A percentile compares a stretch with the other conserved stretches of the same genome.
Evolutionary conservation across 1,140 invertebrate genomes (phyloP).

Genomic region (Drosophila baimaii): DNA sequence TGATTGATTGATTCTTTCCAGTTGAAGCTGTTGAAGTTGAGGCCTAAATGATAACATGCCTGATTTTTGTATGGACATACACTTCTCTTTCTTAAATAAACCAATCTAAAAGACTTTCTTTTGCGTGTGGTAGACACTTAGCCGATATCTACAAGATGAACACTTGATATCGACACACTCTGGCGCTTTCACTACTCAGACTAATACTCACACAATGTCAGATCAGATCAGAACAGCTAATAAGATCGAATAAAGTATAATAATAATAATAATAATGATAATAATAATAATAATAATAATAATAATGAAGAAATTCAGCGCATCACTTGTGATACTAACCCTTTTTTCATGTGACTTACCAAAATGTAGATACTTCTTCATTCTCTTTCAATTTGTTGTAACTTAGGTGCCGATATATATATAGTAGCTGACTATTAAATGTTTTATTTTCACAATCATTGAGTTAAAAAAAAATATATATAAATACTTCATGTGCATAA

Average conservation of each 20-base stretch:
- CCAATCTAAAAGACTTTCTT: slow-evolving; percentile 70
- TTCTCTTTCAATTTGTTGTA: slow-evolving; percentile 45
- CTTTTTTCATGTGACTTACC: slow-evolving; percentile 53
- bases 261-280: slow-evolving; percentile 8
- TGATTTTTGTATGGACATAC: slow-evolving; percentile 82
- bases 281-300: slow-evolving; percentile 16
- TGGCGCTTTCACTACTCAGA: slow-evolving; percentile 67
- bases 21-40: slow-evolving; percentile 84
- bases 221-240: slow-evolving; percentile 38
- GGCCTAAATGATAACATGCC: slow-evolving; percentile 84
- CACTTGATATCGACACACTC: slow-evolving; percentile 62
- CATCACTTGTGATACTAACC: slow-evolving; percentile 63
- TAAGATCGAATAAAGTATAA: slow-evolving; percentile 32
- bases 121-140: slow-evolving; percentile 74
- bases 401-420: slow-evolving; percentile 29
- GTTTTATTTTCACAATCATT: slow-evolving; percentile 32
- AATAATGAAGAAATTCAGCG: slow-evolving; percentile 42
- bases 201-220: slow-evolving; percentile 37
- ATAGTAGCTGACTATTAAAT: slow-evolving; percentile 29
- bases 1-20: slow-evolving; percentile 84
- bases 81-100: slow-evolving; percentile 77
- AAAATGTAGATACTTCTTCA: slow-evolving; percentile 49
- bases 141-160: slow-evolving; percentile 70
- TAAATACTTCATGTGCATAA: slow-evolving; percentile 32
- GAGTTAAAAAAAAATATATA: slow-evolving; percentile 10